A percentile compares a stretch with the other conserved stretches of the same genome.
phyloP scores from a whole-genome alignment of 2,888 invertebrate genomes.

The Apomyelois bistriatella region DNA sequence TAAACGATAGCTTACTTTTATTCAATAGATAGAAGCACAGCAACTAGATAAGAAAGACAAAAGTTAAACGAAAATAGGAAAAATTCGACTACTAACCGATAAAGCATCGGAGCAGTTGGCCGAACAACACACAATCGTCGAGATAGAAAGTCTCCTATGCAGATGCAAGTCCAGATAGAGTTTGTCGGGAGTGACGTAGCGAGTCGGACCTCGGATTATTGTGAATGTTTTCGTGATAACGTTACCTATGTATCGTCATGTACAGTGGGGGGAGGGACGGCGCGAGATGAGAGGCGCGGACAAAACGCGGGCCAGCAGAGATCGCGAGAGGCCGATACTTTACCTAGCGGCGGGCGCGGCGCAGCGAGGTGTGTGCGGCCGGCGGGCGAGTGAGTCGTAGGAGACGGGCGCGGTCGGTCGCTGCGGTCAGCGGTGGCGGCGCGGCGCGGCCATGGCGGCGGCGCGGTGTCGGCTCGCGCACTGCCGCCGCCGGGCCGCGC shows the following conservation, averaged over 20 bases:
- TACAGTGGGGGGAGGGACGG: constrained; percentile 41
- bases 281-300: constrained; percentile 31
- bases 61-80: constrained; percentile 28
- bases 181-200: constrained; percentile 30
- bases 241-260: constrained; percentile 62
- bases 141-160: constrained; percentile 43
- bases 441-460: constrained; percentile 70
- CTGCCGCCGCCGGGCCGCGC: constrained; percentile 51
- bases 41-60: constrained; percentile 21
- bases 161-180: constrained; percentile 41
- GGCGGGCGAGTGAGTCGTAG: constrained; percentile 32
- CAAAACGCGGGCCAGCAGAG: constrained; percentile 34
- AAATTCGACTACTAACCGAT: constrained; percentile 58
- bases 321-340: constrained; percentile 36
- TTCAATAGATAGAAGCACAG: background rate
- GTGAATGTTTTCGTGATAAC: constrained; percentile 48
- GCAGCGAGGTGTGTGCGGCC: constrained; percentile 36
- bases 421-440: constrained; percentile 60
- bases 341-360: constrained; percentile 47
- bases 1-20: background rate
- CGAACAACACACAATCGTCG: constrained; percentile 68
- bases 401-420: constrained; percentile 40
- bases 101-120: constrained; percentile 73
- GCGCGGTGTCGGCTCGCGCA: constrained; percentile 68
- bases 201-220: constrained; percentile 38